These are phyloP conservation scores for Pterocles gutturalis DNA, from an alignment of 2,113 vertebrate species.

Conservation along the genomic window DNA sequence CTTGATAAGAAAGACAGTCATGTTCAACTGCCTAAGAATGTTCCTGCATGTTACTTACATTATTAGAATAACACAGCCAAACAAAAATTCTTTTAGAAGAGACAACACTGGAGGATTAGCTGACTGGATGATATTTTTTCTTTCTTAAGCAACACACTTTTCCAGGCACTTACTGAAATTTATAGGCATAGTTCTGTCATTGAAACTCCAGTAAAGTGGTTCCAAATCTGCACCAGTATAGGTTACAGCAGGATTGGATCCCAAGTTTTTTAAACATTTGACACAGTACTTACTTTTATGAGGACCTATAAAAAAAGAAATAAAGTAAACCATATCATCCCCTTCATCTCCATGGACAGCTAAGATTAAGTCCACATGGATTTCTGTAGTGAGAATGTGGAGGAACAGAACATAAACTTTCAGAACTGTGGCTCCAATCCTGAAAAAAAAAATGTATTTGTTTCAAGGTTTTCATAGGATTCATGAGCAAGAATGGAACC, in stretches of 20 bases:
- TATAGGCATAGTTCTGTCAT: neutral
- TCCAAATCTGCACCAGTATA: neutral
- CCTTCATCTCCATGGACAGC: neutral
- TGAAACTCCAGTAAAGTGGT: neutral
- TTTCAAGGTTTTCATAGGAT: neutral
- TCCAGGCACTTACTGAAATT: slow-evolving; percentile 17
- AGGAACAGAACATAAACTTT: neutral
- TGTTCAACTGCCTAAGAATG: neutral
- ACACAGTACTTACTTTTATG: slow-evolving; percentile 47
- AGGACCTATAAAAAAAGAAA: slow-evolving; percentile 1
- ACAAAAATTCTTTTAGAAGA: slow-evolving; percentile 2
- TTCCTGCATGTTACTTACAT: neutral
- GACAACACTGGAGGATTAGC: neutral
- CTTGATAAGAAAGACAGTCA: neutral
- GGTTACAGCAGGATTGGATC: neutral
- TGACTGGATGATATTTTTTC: neutral
- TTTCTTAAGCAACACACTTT: neutral
- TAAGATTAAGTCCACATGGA: slow-evolving; percentile 19
- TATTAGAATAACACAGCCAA: neutral
- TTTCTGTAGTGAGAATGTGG: neutral
- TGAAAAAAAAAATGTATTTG: neutral
- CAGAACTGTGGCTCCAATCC: neutral
- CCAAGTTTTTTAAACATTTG: slow-evolving; percentile 30
- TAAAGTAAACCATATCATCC: slow-evolving; percentile 11
- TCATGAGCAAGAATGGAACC: neutral